phyloP scores from a whole-genome alignment of 2,113 vertebrate species.

The Elgaria multicarinata region DNA sequence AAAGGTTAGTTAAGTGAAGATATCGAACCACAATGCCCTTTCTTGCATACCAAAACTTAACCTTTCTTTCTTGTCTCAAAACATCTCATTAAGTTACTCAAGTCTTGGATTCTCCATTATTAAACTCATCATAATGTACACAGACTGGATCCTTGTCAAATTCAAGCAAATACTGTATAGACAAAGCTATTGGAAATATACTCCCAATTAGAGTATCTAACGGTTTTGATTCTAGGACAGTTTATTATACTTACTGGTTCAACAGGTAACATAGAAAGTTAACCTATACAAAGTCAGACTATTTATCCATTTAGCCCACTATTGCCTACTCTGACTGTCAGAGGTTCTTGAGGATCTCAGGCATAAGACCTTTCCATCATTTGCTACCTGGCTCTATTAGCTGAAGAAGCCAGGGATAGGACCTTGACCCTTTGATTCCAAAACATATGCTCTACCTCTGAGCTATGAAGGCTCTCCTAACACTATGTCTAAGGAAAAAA shows the following conservation, averaged over 20 bases:
- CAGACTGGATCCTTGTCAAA: background rate
- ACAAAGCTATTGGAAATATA: background rate
- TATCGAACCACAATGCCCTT: conserved; percentile 79
- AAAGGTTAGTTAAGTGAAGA: conserved; percentile 86
- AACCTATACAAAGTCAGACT: background rate
- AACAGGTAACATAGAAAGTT: too few relatives aligned
- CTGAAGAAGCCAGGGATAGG: too few relatives aligned
- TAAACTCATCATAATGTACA: conserved; percentile 8
- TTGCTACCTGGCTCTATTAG: too few relatives aligned
- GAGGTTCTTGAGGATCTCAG: too few relatives aligned
- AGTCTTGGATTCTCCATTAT: conserved; percentile 45
- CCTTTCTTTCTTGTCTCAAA: conserved; percentile 68
- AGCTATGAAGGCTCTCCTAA: too few relatives aligned
- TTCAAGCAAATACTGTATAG: background rate
- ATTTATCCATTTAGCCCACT: background rate
- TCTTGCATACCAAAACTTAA: conserved; percentile 74
- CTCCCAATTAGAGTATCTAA: background rate
- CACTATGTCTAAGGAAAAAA: too few relatives aligned
- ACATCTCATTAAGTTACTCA: conserved; percentile 76
- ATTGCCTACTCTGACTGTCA: background rate
- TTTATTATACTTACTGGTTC: background rate
- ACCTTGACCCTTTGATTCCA: too few relatives aligned
- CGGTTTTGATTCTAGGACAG: background rate
- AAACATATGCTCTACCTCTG: too few relatives aligned
- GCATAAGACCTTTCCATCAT: too few relatives aligned